phyloP scores from a whole-genome alignment of 37 sponge, comb jelly and placozoan genomes.

The Ianthella basta region DNA sequence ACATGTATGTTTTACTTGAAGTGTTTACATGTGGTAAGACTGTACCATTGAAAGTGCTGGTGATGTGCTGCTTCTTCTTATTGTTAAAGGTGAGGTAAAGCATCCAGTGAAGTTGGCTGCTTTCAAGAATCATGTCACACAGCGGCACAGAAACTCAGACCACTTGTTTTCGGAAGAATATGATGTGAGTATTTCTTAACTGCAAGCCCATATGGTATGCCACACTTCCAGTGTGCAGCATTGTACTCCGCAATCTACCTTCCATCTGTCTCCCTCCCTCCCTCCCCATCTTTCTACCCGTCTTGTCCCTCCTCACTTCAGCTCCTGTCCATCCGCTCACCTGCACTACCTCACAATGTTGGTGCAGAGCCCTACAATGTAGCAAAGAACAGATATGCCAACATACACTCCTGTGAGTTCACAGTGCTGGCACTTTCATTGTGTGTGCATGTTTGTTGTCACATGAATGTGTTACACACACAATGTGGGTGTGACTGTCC shows the following conservation, averaged over 20 bases:
- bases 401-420: conserved; percentile 80
- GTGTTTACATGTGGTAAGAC: too few species aligned
- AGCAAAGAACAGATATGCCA: conserved; percentile 84
- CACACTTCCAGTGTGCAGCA: too few species aligned
- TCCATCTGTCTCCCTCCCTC: neutral
- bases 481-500: neutral
- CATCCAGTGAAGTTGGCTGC: conserved; percentile 36
- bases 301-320: neutral
- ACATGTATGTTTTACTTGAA: neutral
- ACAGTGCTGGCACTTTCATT: too few species aligned
- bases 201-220: too few species aligned
- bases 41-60: neutral
- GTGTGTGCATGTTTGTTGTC: neutral
- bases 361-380: conserved; percentile 55
- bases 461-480: too few species aligned
- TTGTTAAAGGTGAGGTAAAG: conserved; percentile 38
- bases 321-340: conserved; percentile 78
- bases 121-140: conserved; percentile 48
- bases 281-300: neutral
- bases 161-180: conserved; percentile 82
- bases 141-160: conserved; percentile 68
- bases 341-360: conserved; percentile 53
- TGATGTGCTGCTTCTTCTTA: neutral
- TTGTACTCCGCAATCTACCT: too few species aligned
- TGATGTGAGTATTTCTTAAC: conserved; percentile 41